These are phyloP conservation scores for Timandra comae DNA, from an alignment of 2,888 invertebrate genomes.

Conservation along the genomic window DNA sequence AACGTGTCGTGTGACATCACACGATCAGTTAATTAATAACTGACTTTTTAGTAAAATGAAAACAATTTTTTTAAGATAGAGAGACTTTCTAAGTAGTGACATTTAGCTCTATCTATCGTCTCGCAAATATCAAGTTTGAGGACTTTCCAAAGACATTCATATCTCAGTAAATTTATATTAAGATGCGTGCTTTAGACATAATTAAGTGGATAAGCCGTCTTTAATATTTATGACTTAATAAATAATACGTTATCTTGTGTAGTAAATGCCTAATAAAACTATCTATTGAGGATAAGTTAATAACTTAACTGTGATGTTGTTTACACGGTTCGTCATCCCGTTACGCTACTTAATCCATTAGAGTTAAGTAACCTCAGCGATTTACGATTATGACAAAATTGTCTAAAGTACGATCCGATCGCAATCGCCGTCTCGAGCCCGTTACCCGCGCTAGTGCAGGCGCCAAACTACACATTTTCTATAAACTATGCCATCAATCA, in stretches of 20 bases:
- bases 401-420: slow-evolving; percentile 16
- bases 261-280: slow-evolving; percentile 15
- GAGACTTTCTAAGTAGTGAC: too few species aligned
- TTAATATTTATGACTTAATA: background rate
- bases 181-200: too few species aligned
- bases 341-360: slow-evolving; percentile 23
- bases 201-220: too few species aligned
- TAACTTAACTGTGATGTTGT: slow-evolving; percentile 20
- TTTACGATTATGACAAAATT: slow-evolving; percentile 38
- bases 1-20: slow-evolving; percentile 16
- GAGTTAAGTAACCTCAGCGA: slow-evolving; percentile 24
- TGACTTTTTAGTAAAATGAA: too few species aligned
- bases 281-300: slow-evolving; percentile 17
- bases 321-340: slow-evolving; percentile 21
- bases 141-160: too few species aligned
- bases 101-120: too few species aligned
- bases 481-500: slow-evolving; percentile 21
- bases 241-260: background rate
- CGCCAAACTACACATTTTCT: slow-evolving; percentile 12
- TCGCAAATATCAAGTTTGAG: too few species aligned
- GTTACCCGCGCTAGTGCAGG: slow-evolving; percentile 13
- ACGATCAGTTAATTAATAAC: slow-evolving; percentile 2
- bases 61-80: too few species aligned
- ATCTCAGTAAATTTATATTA: background rate
- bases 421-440: slow-evolving; percentile 10